These are phyloP conservation scores for Vireo griseus DNA, from an alignment of 2,797 vertebrate species.

Conservation along the genomic window DNA sequence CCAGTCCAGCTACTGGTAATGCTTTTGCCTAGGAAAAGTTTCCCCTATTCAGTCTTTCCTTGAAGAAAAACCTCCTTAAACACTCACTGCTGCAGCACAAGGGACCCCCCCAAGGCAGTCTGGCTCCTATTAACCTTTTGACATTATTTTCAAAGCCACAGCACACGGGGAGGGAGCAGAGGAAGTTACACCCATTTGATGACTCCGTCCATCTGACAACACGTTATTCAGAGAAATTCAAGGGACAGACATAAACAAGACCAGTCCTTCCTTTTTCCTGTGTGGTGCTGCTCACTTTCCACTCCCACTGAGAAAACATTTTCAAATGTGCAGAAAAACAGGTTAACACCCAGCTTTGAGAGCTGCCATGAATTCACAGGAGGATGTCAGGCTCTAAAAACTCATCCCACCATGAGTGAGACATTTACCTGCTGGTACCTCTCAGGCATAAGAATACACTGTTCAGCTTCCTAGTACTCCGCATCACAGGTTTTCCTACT, in stretches of 20 bases:
- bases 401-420: rapidly evolving
- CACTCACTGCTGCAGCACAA: not conserved
- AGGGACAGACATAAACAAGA: not conserved
- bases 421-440: not conserved
- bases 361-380: not conserved
- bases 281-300: rapidly evolving
- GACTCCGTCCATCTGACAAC: not conserved
- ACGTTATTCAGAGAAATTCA: not conserved
- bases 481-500: not conserved
- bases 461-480: not conserved
- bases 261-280: constrained; percentile 23
- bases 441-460: not conserved
- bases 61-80: not conserved
- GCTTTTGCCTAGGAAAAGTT: not conserved
- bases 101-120: not conserved
- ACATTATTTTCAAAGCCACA: not conserved
- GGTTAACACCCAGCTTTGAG: not conserved
- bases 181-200: constrained; percentile 30
- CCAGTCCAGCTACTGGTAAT: not conserved
- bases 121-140: constrained; percentile 10
- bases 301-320: not conserved
- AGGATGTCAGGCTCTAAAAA: not conserved
- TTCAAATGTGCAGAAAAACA: not conserved
- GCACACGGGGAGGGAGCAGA: not conserved
- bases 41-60: not conserved